Base-by-base conservation (phyloP, 2,113 vertebrate species). In the Orycteropus afer region DNA sequence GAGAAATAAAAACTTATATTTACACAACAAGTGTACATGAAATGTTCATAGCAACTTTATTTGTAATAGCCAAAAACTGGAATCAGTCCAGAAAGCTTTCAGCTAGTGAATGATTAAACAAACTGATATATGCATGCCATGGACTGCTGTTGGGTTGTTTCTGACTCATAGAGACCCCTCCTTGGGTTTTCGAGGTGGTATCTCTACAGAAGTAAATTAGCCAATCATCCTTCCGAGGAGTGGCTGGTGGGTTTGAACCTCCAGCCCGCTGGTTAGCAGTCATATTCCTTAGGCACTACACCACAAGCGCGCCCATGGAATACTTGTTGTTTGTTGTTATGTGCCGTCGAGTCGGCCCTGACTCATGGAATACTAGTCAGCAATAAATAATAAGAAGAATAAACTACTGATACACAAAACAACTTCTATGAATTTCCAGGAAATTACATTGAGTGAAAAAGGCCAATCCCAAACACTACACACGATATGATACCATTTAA, bases 1-100 rank as follows among this genome's bases (percentile, higher is more conserved):
- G 29, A 91, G 47, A 95, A 92, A 82, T 32, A 0, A 94, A 95
- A 87, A 74, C 0, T 67, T 85, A 89, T 27, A 18, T 78, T 71
- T 18, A 83, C 45, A 80, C 1, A 47, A 89, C 83, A 89, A 29
- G 32, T 81, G 4, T 61, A 76, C 40, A 49, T 25, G 85, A 57
- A n/a, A 86, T 73, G 25, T 69, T 84, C 22, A 79, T 18, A 88
- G 25, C 5, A 92, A 86, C 34, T 94, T 95, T 91, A 89, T 63
- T 78, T 96, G 27, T 81, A 81, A 89, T 55, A 86, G 76, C 6
- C 17, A 57, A 55, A 85, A 89, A 82, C 7, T 83, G 11, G 49
- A 61, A 89, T 88, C 65, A 89, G 67, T 32, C 42, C 29, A 83
- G 3, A 86, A 13, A 11, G 49, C 45, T 55, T 90, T 91, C 61